These are phyloP conservation scores for Polypterus senegalus DNA, from an alignment of 2,113 vertebrate genomes.

Conservation along the genomic window DNA sequence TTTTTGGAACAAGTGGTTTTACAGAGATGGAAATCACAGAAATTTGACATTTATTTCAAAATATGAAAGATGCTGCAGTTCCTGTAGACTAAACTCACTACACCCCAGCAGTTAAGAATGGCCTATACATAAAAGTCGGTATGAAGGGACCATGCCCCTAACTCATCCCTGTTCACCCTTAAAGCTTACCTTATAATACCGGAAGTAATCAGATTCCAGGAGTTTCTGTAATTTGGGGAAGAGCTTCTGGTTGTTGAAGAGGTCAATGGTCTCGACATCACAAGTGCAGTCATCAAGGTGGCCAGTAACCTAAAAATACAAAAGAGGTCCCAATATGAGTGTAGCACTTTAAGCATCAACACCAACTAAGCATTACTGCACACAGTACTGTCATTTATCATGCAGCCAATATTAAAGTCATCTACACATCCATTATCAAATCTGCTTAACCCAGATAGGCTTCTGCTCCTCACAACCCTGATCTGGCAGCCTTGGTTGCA, in stretches of 20 bases:
- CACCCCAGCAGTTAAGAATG: too few species aligned
- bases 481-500: too few species aligned
- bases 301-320: conserved; percentile 59
- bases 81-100: too few species aligned
- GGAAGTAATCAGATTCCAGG: conserved; percentile 77
- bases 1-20: too few species aligned
- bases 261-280: conserved; percentile 81
- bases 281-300: conserved; percentile 81
- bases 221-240: conserved; percentile 72
- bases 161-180: neutral
- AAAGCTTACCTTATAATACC: conserved; percentile 76
- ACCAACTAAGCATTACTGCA: neutral
- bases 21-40: too few species aligned
- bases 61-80: too few species aligned
- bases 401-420: neutral
- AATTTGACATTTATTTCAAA: too few species aligned
- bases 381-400: neutral
- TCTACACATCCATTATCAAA: neutral
- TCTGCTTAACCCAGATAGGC: too few species aligned
- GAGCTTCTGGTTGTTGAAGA: conserved; percentile 75
- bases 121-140: too few species aligned
- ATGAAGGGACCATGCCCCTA: neutral
- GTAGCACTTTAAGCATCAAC: neutral
- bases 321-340: neutral
- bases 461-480: too few species aligned